Evolutionary conservation across 1,140 invertebrate species (phyloP), one percentile per base, ranked within the genome.

Genomic region (Euura lappo): DNA sequence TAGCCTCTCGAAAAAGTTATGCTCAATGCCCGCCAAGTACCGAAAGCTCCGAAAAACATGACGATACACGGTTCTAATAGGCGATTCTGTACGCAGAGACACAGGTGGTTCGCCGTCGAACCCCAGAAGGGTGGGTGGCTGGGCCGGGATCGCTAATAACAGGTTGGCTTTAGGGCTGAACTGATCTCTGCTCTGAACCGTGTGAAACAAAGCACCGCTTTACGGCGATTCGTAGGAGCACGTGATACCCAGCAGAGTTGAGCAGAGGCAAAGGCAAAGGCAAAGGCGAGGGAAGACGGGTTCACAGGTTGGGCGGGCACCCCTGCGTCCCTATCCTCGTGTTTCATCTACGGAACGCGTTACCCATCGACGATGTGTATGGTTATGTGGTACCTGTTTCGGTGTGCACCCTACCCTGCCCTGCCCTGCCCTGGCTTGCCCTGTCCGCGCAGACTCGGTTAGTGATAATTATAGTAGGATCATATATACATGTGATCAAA

Each of bases 21-120:
- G 65, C 72, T 65, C 73, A 44, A 44, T 60, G 45, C 42, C 13
- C 45, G 51, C 73, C 42, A 42, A 60, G 13, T 60, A 76, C 65
- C 8, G 60, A 64, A 64, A 64, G 8, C 8, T 64, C 60, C 13
- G 8, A 64, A 64, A 13, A 13, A 64, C 8, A 13, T 64, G 60
- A 64, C 8, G 60, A 10, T 10, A 64, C 8, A 10, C 60, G 60
- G 13, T 64, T 13, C 13, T 64, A 10, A 28, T 28, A 28, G 28
- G 51, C 51, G 51, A 60, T 60, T 8, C 51, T n/a, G 51, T 8
- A 60, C 8, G 13, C 51, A 60, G 8, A 6, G 51, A 4, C 6
- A 6, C 51, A 60, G 51, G 51, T 11, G 51, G 51, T 60, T 60
- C 13, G 8, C 8, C 10, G 13, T 60, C 51, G 6, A 60, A 60